Evolutionary conservation across 2,113 vertebrate species (phyloP).

Genomic region (Oreocharis arfaki): DNA sequence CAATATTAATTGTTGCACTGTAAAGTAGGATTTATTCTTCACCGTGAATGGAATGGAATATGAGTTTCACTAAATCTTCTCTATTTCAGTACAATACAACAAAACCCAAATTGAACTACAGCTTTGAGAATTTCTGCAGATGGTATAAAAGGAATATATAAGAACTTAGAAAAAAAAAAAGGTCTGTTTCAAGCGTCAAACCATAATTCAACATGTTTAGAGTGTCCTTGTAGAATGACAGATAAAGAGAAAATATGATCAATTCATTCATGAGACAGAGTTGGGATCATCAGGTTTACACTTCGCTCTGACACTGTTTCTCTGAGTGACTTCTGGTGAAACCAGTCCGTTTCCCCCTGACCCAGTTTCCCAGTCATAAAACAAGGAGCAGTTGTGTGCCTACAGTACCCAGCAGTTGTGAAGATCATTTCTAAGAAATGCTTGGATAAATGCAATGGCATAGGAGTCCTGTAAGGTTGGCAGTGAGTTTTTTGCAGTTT

Average conservation of each 20-base stretch:
- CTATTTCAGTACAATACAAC: background rate
- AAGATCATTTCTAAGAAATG: background rate
- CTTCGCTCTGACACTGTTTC: background rate
- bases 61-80: conserved; percentile 25
- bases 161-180: background rate
- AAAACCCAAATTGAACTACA: conserved; percentile 30
- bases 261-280: background rate
- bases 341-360: background rate
- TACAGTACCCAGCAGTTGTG: background rate
- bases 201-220: conserved; percentile 4
- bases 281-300: background rate
- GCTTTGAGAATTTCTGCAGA: conserved; percentile 10
- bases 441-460: background rate
- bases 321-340: background rate
- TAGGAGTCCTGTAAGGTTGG: conserved; percentile 23
- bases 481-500: conserved; percentile 26
- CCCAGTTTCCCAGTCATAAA: conserved; percentile 20
- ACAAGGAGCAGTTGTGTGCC: conserved; percentile 1
- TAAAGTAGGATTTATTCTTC: conserved; percentile 16
- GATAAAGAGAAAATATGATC: background rate
- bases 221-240: background rate
- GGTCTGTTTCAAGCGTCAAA: conserved; percentile 7
- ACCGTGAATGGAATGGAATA: background rate
- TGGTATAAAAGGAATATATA: background rate
- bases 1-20: conserved; percentile 30